A percentile compares a stretch with the other conserved stretches of the same genome.
phyloP scores from a whole-genome alignment of 1,140 invertebrate genomes.

The Tetranychus cinnabarinus region DNA sequence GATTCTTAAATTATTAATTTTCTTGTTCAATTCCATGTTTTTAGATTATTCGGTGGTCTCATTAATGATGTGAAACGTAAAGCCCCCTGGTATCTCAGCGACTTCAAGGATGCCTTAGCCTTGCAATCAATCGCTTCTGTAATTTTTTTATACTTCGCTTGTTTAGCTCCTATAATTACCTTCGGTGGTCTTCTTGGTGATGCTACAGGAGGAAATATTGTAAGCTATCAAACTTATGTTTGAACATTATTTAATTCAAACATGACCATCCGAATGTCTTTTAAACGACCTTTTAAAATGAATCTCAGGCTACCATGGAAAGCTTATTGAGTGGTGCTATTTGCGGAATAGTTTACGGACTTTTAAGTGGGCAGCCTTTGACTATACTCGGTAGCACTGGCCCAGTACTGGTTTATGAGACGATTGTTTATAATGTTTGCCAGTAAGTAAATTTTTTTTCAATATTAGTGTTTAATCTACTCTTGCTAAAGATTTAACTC shows the following conservation, averaged over 20 bases:
- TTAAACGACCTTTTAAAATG: background rate
- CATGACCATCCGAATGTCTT: background rate
- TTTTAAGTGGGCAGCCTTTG: slow-evolving; percentile 91
- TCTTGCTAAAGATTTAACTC: background rate
- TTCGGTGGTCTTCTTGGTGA: slow-evolving; percentile 82
- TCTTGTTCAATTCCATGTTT: background rate
- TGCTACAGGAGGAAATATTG: slow-evolving; percentile 83
- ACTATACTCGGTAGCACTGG: slow-evolving; percentile 94
- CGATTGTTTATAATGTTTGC: slow-evolving; percentile 87
- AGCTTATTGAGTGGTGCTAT: slow-evolving; percentile 84
- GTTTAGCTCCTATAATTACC: slow-evolving; percentile 88
- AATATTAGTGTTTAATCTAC: slow-evolving; percentile 5
- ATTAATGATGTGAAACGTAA: slow-evolving; percentile 87
- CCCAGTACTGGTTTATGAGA: slow-evolving; percentile 93
- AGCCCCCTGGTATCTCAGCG: slow-evolving; percentile 40
- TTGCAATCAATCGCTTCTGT: slow-evolving; percentile 86
- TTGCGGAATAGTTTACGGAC: slow-evolving; percentile 78
- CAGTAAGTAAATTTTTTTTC: slow-evolving; percentile 26
- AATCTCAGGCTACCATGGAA: slow-evolving; percentile 65
- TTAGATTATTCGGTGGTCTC: slow-evolving; percentile 57
- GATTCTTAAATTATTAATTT: background rate
- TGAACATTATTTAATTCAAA: background rate
- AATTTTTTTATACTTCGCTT: slow-evolving; percentile 89
- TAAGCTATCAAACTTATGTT: slow-evolving; percentile 14
- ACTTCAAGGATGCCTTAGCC: slow-evolving; percentile 57